Percentiles rank a stretch among this genome's conserved stretches.
phyloP scores from a whole-genome alignment of 2,888 invertebrate genomes.

The Sipha maydis region DNA sequence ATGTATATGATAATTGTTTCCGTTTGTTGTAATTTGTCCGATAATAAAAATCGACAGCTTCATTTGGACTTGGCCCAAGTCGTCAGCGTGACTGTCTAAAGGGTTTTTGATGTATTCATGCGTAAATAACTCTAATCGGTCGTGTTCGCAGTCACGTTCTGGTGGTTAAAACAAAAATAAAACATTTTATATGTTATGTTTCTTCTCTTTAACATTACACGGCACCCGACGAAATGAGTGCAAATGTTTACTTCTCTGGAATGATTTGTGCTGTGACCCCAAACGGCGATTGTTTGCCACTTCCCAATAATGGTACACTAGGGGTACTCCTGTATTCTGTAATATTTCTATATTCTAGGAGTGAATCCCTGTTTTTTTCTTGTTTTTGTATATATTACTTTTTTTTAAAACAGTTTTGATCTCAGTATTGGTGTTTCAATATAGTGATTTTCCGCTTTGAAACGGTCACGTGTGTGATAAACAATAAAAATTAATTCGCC shows the following conservation, averaged over 20 bases:
- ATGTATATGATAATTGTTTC: not conserved
- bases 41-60: conserved; percentile 10
- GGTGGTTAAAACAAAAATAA: conserved; percentile 25
- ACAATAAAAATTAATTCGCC: not conserved
- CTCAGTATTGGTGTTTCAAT: not conserved
- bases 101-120: conserved; percentile 49
- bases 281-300: not conserved
- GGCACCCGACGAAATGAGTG: not conserved
- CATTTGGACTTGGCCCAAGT: conserved; percentile 39
- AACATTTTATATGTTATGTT: conserved; percentile 31
- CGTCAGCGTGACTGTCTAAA: conserved; percentile 26
- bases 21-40: not conserved
- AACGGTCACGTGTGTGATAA: not conserved
- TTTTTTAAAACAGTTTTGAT: not conserved
- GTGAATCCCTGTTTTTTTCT: not conserved
- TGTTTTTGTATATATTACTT: not conserved
- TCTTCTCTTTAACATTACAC: not conserved
- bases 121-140: conserved; percentile 40
- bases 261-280: conserved; percentile 2
- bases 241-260: conserved; percentile 6
- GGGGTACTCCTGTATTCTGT: not conserved
- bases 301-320: no score
- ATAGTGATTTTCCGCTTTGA: not conserved
- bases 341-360: not conserved
- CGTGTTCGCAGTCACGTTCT: conserved; percentile 43